Percentiles rank a stretch among this genome's conserved stretches.
These are phyloP conservation scores for Elaphurus davidianus DNA, from an alignment of 2,113 vertebrate species.

Conservation along the genomic window DNA sequence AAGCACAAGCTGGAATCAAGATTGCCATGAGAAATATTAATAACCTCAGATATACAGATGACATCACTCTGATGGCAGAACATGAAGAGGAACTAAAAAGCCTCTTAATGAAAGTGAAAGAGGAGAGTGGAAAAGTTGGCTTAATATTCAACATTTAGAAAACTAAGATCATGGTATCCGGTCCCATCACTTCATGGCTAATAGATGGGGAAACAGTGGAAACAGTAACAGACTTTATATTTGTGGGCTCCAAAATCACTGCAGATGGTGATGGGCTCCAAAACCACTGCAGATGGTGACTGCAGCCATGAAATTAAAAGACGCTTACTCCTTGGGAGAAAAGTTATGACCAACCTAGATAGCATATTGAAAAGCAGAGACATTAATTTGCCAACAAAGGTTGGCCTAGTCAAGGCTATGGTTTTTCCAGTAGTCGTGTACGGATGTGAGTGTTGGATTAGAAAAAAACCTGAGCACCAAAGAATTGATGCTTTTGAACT, in stretches of 20 bases:
- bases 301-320: not conserved
- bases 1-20: not conserved
- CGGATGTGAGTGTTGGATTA: not conserved
- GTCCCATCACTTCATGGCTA: not conserved
- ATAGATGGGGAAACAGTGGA: not conserved
- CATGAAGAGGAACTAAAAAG: not conserved
- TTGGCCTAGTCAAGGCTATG: not conserved
- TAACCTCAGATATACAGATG: not conserved
- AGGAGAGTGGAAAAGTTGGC: not conserved
- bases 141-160: not conserved
- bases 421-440: not conserved
- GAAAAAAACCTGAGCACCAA: accelerated
- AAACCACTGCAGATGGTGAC: not conserved
- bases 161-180: not conserved
- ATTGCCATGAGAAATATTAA: not conserved
- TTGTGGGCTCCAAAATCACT: accelerated
- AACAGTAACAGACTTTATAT: not conserved
- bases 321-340: not conserved
- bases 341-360: not conserved
- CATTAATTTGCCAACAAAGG: not conserved
- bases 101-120: not conserved
- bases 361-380: not conserved
- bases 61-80: not conserved
- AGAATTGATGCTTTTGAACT: not conserved
- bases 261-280: no score